phyloP scores from a whole-genome alignment of 35 echinoderm and acorn worm genomes.

The Nesometra sesokonis region DNA sequence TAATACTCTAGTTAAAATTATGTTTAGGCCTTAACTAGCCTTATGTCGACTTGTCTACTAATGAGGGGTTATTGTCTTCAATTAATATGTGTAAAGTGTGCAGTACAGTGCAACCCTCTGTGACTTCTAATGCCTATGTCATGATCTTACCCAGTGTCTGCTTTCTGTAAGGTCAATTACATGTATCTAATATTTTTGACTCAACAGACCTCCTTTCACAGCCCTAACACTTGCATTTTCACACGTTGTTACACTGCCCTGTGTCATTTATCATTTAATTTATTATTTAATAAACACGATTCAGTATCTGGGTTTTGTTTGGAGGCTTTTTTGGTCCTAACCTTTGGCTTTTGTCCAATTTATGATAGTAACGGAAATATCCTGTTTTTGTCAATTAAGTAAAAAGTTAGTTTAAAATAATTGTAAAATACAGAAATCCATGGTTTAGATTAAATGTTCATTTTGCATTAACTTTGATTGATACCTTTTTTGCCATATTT shows the following conservation, averaged over 20 bases:
- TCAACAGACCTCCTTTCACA: background rate
- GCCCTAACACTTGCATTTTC: background rate
- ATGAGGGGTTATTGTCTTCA: too few species aligned
- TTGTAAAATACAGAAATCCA: too few species aligned
- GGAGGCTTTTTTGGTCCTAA: background rate
- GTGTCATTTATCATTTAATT: background rate
- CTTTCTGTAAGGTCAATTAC: background rate
- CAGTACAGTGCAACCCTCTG: background rate
- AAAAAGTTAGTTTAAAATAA: too few species aligned
- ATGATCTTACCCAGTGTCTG: background rate
- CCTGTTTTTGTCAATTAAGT: too few species aligned
- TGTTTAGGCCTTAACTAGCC: too few species aligned
- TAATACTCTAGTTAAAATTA: too few species aligned
- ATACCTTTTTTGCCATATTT: too few species aligned
- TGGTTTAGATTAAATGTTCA: too few species aligned
- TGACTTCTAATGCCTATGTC: background rate
- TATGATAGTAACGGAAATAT: background rate
- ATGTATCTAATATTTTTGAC: background rate
- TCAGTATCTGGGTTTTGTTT: background rate
- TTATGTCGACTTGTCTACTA: too few species aligned
- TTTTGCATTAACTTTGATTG: too few species aligned
- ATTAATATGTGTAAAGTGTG: too few species aligned
- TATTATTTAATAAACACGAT: background rate
- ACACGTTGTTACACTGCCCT: background rate
- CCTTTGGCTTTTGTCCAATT: background rate